Evolutionary conservation across 1,140 invertebrate species (phyloP).

Genomic region (Trichogramma pretiosum): DNA sequence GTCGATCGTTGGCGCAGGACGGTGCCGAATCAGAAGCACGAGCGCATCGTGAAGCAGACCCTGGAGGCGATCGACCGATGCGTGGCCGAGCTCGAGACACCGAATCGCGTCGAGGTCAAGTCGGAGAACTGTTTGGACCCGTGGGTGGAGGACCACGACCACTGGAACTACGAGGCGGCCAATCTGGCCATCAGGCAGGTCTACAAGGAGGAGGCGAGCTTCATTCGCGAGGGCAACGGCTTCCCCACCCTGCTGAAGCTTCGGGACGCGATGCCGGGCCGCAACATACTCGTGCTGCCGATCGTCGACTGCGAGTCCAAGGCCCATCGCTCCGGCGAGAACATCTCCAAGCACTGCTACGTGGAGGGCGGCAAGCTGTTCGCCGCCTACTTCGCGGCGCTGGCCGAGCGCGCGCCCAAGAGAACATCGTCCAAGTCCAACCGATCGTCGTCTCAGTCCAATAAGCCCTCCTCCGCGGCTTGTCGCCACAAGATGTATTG

Average conservation of each 20-base stretch:
- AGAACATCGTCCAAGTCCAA: neutral
- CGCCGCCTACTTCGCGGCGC: slow-evolving; percentile 21
- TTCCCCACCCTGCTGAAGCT: slow-evolving; percentile 20
- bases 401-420: slow-evolving; percentile 7
- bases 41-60: slow-evolving; percentile 36
- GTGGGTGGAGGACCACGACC: slow-evolving; percentile 22
- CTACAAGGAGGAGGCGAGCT: slow-evolving; percentile 22
- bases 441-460: neutral
- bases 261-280: slow-evolving; percentile 15
- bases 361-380: slow-evolving; percentile 24
- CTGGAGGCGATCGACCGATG: slow-evolving; percentile 45
- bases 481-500: too few relatives aligned
- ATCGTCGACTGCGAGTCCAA: slow-evolving; percentile 17
- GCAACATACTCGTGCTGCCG: slow-evolving; percentile 21
- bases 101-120: slow-evolving; percentile 49
- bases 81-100: slow-evolving; percentile 49
- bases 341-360: slow-evolving; percentile 23
- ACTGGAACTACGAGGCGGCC: slow-evolving; percentile 24
- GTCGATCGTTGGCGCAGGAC: too few relatives aligned
- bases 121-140: slow-evolving; percentile 14
- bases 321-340: slow-evolving; percentile 14
- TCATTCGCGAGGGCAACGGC: slow-evolving; percentile 22
- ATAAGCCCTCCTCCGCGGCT: neutral
- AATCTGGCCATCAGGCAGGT: slow-evolving; percentile 22
- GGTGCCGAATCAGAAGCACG: slow-evolving; percentile 54